Percentiles rank a stretch among this genome's conserved stretches.
phyloP scores from a whole-genome alignment of 2,888 invertebrate genomes.

The Spodoptera littoralis region DNA sequence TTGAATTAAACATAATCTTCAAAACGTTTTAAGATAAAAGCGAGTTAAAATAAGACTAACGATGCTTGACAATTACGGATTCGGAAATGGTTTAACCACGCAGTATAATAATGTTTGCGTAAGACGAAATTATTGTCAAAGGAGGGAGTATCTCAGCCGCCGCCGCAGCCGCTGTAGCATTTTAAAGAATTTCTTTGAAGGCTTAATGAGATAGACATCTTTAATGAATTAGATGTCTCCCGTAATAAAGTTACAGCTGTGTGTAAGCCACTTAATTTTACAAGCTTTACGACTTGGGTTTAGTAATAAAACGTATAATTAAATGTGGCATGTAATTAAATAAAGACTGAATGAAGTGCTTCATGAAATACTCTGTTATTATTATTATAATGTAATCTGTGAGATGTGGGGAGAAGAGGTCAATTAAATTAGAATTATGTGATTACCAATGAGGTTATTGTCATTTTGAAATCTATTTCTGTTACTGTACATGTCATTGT shows the following conservation, averaged over 20 bases:
- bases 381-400: too few species aligned
- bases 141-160: neutral
- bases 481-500: too few species aligned
- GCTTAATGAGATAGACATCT: slow-evolving; percentile 20
- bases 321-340: slow-evolving; percentile 6
- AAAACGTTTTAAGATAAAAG: too few species aligned
- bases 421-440: too few species aligned
- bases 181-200: slow-evolving; percentile 22
- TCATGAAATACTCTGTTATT: neutral
- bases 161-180: slow-evolving; percentile 4
- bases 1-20: too few species aligned
- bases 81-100: neutral
- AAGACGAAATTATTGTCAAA: slow-evolving; percentile 8
- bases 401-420: too few species aligned
- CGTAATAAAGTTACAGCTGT: slow-evolving; percentile 36
- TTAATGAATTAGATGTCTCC: slow-evolving; percentile 38
- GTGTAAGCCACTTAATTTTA: slow-evolving; percentile 27
- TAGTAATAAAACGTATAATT: slow-evolving; percentile 8
- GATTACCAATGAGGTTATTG: too few species aligned
- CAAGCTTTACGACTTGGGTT: slow-evolving; percentile 22
- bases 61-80: too few species aligned
- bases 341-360: slow-evolving; percentile 1
- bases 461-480: too few species aligned
- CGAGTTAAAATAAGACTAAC: too few species aligned
- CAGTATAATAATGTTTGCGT: slow-evolving; percentile 3